phyloP scores from a whole-genome alignment of 2,888 invertebrate species.

The Apotomis turbidana region DNA sequence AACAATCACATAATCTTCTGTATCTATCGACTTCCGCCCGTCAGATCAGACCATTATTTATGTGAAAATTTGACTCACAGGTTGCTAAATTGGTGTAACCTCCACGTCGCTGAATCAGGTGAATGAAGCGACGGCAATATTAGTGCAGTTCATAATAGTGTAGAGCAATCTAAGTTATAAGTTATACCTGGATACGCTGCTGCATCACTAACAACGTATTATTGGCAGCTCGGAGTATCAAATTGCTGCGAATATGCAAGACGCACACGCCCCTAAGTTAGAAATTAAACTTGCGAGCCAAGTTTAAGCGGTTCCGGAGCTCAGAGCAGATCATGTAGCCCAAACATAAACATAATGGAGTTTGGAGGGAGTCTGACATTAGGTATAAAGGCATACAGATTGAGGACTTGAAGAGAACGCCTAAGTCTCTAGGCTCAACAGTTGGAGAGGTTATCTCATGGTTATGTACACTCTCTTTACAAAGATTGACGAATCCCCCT shows the following conservation, averaged over 20 bases:
- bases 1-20: no score
- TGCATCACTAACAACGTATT: constrained; percentile 25
- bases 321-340: constrained; percentile 7
- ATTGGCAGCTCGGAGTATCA: constrained; percentile 29
- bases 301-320: constrained; percentile 9
- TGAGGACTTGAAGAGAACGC: neutral
- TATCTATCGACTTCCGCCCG: no score
- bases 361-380: neutral
- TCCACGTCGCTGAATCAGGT: neutral
- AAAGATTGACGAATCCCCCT: no score
- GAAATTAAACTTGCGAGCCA: constrained; percentile 1
- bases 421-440: no score
- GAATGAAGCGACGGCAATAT: neutral
- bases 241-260: constrained; percentile 28
- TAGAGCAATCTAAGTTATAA: constrained; percentile 12
- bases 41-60: no score
- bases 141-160: neutral
- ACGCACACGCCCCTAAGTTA: neutral
- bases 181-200: constrained; percentile 2
- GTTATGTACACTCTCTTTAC: no score
- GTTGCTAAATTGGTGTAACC: no score
- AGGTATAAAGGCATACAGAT: neutral
- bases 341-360: constrained; percentile 3
- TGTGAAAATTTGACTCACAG: no score
- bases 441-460: no score